Evolutionary conservation across 2,888 invertebrate genomes (phyloP), one percentile per base, ranked within the genome.

Genomic region (Drosophila austrosaltans): DNA sequence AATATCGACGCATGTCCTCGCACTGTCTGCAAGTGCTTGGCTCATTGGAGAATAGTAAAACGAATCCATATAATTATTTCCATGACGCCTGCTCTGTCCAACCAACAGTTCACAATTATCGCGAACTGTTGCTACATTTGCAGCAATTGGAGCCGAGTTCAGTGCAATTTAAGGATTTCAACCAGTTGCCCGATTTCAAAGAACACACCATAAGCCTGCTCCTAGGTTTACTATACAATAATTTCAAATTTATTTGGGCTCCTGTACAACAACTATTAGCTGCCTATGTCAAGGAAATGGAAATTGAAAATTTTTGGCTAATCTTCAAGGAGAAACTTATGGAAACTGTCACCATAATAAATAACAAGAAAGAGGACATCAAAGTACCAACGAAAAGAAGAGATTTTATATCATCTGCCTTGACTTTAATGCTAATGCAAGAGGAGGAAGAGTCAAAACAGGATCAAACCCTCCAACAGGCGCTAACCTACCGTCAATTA

Each of bases 181-280:
- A 90, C 3, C 93, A 94, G 83, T 92, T 94, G 58, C 93, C 94
- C 0, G 93, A 93, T 5, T 95, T 94, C 78, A 93, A 94, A 82
- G 92, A 94, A 79, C 94, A 96, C 82, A 95, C 96, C 0, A 90
- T 99, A 22, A 94, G 95, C 72, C 97, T 96, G 86, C 93, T 98
- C 84, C 93, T 98, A 39, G 98, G 98, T 1, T 94, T 95, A 69
- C 93, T 98, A 59, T 97, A 96, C 91, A 93, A 96, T 22, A 98
- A 98, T 91, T 98, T 99, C 87, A 96, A 96, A 80, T 93, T 97
- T 12, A 91, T 99, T 0, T 98, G 98, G 98, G 96, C 96, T 73
- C 97, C 98, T 0, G 93, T 96, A 0, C 93, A 94, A 16, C 95
- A 96, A 87, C 93, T 98, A 48, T 95, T 98, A 57, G 94, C 95